Percentiles rank a stretch among this genome's conserved stretches.
Conservation (phyloP, 1,140 invertebrate species). For the Reticulitermes speratus region DNA sequence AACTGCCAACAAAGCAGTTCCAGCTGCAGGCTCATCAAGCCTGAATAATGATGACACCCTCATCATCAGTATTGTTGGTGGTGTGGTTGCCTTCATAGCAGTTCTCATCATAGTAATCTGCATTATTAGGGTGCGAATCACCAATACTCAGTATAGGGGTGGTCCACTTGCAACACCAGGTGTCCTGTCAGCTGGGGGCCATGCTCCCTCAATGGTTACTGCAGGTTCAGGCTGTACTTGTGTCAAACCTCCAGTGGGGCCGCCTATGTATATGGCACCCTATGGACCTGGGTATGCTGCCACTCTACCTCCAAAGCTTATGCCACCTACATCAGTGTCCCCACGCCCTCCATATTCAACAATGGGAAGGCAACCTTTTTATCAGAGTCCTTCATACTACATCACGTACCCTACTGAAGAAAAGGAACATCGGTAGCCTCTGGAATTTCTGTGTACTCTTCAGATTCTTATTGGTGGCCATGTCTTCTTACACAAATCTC, state of each 20-base stretch:
- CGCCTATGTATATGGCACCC: slow-evolving; percentile 26
- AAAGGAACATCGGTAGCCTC: slow-evolving; percentile 31
- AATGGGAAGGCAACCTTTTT: slow-evolving; percentile 30
- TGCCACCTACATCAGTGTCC: slow-evolving; percentile 15
- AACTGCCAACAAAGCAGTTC: slow-evolving; percentile 44
- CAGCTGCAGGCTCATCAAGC: slow-evolving; percentile 45
- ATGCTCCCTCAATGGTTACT: slow-evolving; percentile 34
- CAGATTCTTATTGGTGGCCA: too few relatives aligned
- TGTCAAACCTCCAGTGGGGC: slow-evolving; percentile 41
- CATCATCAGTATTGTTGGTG: slow-evolving; percentile 88
- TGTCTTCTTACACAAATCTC: too few relatives aligned
- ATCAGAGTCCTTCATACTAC: slow-evolving; percentile 30
- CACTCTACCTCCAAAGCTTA: slow-evolving; percentile 25
- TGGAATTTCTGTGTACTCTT: background rate
- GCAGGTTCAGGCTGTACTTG: slow-evolving; percentile 46
- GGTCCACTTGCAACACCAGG: slow-evolving; percentile 58
- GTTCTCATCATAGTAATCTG: slow-evolving; percentile 86
- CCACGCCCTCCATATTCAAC: slow-evolving; percentile 26
- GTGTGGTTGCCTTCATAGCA: slow-evolving; percentile 85
- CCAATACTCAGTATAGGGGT: slow-evolving; percentile 64
- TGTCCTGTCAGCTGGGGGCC: slow-evolving; percentile 44
- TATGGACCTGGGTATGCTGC: slow-evolving; percentile 26
- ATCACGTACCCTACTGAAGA: slow-evolving; percentile 31
- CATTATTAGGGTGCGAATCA: slow-evolving; percentile 71
- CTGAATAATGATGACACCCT: slow-evolving; percentile 81